Conservation (phyloP, 2,797 vertebrate genomes). For the Cyprinodon diabolis region DNA sequence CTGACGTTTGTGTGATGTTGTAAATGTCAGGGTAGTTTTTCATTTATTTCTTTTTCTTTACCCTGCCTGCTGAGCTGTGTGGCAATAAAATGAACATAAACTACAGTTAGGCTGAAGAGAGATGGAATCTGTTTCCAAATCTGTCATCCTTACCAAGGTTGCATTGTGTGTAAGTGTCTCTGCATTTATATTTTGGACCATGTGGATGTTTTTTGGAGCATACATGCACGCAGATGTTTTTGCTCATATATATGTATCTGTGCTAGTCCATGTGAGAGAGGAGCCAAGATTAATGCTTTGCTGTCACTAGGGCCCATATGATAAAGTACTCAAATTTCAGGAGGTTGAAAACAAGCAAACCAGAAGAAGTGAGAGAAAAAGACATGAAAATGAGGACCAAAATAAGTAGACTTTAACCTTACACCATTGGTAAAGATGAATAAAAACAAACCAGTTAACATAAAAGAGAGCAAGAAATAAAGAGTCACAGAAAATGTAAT, state of each 20-base stretch:
- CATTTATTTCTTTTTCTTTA: constrained; percentile 41
- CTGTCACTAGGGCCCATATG: constrained; percentile 62
- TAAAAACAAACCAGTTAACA: not conserved
- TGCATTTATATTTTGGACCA: constrained; percentile 12
- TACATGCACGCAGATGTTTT: not conserved
- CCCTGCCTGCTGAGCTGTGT: constrained; percentile 2
- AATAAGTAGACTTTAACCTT: constrained; percentile 1
- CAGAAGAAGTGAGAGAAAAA: constrained; percentile 22
- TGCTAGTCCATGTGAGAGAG: constrained; percentile 7
- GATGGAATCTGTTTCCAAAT: constrained; percentile 45
- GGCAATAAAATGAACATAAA: constrained; percentile 56
- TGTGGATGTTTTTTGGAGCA: constrained; percentile 3
- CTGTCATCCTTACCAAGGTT: constrained; percentile 43
- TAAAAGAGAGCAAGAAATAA: not conserved
- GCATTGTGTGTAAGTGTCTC: constrained; percentile 1
- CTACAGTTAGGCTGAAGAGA: constrained; percentile 31
- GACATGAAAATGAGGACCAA: constrained; percentile 25
- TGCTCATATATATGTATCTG: constrained; percentile 9
- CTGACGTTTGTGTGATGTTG: constrained; percentile 48
- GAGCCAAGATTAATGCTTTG: constrained; percentile 62
- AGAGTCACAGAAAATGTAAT: too few species aligned
- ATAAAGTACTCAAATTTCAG: constrained; percentile 70
- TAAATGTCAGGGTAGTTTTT: constrained; percentile 60
- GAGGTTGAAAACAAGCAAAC: constrained; percentile 47
- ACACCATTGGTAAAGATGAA: not conserved